Conservation (phyloP, 1,140 invertebrate genomes). For the Carposina sasakii region DNA sequence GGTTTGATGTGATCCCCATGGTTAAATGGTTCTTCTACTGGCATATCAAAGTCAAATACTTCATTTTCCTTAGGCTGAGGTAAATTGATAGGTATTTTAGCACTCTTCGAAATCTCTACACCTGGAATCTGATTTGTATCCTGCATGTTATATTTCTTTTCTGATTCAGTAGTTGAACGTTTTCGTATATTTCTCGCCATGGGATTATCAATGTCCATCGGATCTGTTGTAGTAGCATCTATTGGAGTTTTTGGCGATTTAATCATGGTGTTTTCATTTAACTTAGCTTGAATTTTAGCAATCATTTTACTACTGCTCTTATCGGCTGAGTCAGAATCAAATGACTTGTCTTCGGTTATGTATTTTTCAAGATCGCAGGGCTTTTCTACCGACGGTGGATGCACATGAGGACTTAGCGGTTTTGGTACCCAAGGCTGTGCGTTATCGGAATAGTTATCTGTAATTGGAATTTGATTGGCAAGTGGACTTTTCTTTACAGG, state of each 20-base stretch:
- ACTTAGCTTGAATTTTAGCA: slow-evolving; percentile 63
- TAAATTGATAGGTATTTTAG: slow-evolving; percentile 55
- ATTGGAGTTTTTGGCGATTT: slow-evolving; percentile 64
- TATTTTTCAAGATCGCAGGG: slow-evolving; percentile 58
- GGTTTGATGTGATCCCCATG: slow-evolving; percentile 76
- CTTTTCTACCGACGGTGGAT: slow-evolving; percentile 55
- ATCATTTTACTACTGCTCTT: slow-evolving; percentile 64
- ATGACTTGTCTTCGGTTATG: slow-evolving; percentile 62
- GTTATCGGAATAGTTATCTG: slow-evolving; percentile 39
- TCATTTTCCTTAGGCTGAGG: slow-evolving; percentile 80
- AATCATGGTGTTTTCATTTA: slow-evolving; percentile 67
- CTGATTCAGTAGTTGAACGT: slow-evolving; percentile 45
- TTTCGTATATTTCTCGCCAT: slow-evolving; percentile 42
- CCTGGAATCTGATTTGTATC: slow-evolving; percentile 60
- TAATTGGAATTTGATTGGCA: slow-evolving; percentile 5
- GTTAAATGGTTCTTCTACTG: slow-evolving; percentile 78
- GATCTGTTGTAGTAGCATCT: slow-evolving; percentile 57
- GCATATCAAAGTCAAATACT: slow-evolving; percentile 80
- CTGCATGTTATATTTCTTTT: slow-evolving; percentile 68
- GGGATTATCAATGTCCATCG: slow-evolving; percentile 50
- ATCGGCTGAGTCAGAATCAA: slow-evolving; percentile 54
- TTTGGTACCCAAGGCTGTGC: slow-evolving; percentile 58
- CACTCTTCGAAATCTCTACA: slow-evolving; percentile 60
- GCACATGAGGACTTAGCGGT: slow-evolving; percentile 46
- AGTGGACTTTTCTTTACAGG: slow-evolving; percentile 37